Evolutionary conservation across 2,797 vertebrate species (phyloP).

Genomic region (Synaphobranchus kaupii): DNA sequence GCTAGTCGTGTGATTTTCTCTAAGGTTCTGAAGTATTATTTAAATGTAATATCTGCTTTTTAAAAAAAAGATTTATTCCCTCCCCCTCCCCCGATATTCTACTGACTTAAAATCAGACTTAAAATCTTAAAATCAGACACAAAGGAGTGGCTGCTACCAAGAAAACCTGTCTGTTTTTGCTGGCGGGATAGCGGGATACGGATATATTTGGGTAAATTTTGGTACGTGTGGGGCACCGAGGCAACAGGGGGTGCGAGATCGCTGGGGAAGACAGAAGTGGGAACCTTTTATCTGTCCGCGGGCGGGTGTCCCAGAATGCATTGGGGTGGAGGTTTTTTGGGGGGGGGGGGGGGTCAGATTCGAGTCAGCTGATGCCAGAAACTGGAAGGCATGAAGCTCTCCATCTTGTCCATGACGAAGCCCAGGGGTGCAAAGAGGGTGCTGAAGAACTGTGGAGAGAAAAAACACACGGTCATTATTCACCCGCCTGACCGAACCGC

Average conservation of each 20-base stretch:
- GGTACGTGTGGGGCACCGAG: neutral
- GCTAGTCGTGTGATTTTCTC: neutral
- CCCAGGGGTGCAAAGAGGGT: conserved; percentile 80
- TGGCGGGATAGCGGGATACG: neutral
- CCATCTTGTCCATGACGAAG: conserved; percentile 80
- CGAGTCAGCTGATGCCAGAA: conserved; percentile 79
- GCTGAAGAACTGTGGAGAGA: conserved; percentile 80
- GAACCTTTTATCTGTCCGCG: neutral
- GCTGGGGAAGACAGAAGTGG: conserved; percentile 10
- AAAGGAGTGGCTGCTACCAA: neutral
- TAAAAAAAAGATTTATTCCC: neutral
- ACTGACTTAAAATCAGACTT: neutral
- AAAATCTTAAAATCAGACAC: neutral
- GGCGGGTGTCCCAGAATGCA: neutral
- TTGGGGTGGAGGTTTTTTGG: neutral
- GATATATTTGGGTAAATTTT: neutral
- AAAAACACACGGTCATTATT: conserved; percentile 18
- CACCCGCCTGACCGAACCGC: neutral
- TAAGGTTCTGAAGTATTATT: neutral
- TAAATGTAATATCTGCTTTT: neutral
- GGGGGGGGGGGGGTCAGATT: conserved; percentile 62
- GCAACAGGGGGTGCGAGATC: neutral
- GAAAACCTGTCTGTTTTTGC: neutral
- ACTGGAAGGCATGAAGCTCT: conserved; percentile 82
- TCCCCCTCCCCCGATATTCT: too few species aligned